Evolutionary conservation across 2,797 vertebrate species (phyloP), one percentile per base, ranked within the genome.

Genomic region (Helarctos malayanus): DNA sequence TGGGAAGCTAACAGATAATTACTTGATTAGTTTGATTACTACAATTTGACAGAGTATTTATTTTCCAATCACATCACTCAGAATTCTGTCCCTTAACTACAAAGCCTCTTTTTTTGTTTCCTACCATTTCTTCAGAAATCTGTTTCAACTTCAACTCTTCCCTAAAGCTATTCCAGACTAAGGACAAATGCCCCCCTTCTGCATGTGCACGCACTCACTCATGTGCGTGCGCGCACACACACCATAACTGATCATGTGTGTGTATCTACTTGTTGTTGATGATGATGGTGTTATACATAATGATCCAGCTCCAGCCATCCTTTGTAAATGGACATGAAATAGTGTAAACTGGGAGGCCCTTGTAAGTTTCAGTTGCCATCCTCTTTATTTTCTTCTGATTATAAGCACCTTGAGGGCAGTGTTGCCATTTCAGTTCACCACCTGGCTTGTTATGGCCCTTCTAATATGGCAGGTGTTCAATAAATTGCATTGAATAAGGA

Each of bases 401-500:
- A 94, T 96, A 96, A 97, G 92, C 88, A 96, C 88, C 95, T 89
- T 92, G 94, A 98, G 95, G 96, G 96, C 91, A 96, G 79, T 80
- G 68, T 80, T 82, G 56, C 95, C 91, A 93, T 96, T 96, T 86
- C 75, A 52, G 71, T 59, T 89, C 73, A 92, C 92, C 96, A 96
- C 90, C 92, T 97, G 97, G 81, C 92, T 85, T 69, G 71, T 97
- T 96, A 90, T 9, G 27, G 76, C 38, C 59, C 81, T 89, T 95
- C 96, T 97, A 96, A 90, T 94, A 97, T 84, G 85, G 96, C 98
- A 98, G 96, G 96, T 97, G 97, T 94, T 98, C 96, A 93, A 95
- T 98, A 97, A 97, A 96, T 73, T 9, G 8, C 76, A 41, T 89
- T 80, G 89, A 80, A 69, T 93, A 78, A 95, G 94, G 91, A 95